phyloP scores from a whole-genome alignment of 37 sponge, comb jelly and placozoan genomes.

The Petrosia ficiformis region DNA sequence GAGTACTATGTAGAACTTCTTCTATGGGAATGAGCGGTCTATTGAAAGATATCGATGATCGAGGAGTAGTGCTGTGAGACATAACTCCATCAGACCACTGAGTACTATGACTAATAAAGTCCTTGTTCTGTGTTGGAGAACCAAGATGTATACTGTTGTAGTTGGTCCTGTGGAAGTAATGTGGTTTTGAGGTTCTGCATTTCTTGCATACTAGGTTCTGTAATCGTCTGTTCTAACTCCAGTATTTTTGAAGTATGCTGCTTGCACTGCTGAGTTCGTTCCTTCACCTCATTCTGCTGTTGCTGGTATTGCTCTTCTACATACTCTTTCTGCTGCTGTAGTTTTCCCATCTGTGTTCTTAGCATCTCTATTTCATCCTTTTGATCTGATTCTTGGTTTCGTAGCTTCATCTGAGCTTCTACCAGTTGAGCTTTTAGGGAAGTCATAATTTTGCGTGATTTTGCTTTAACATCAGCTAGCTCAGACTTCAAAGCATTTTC shows the following conservation, averaged over 20 bases:
- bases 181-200: neutral
- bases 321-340: neutral
- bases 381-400: neutral
- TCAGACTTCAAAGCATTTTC: conserved; percentile 39
- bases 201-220: neutral
- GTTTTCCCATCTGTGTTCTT: neutral
- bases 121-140: neutral
- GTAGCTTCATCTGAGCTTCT: conserved; percentile 26
- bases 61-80: neutral
- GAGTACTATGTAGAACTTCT: neutral
- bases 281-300: neutral
- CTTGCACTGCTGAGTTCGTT: neutral
- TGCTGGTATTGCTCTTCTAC: neutral
- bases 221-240: neutral
- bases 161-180: too few relatives aligned
- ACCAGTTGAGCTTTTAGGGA: conserved; percentile 31
- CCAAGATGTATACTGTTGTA: neutral
- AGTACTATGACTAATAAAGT: neutral
- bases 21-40: neutral
- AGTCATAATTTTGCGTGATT: conserved; percentile 28
- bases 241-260: neutral
- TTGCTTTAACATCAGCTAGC: conserved; percentile 19
- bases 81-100: neutral
- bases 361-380: neutral
- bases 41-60: neutral